Percentiles rank a stretch among this genome's conserved stretches.
These are phyloP conservation scores for Cebidichthys violaceus DNA, from an alignment of 2,113 vertebrate species.

Conservation along the genomic window DNA sequence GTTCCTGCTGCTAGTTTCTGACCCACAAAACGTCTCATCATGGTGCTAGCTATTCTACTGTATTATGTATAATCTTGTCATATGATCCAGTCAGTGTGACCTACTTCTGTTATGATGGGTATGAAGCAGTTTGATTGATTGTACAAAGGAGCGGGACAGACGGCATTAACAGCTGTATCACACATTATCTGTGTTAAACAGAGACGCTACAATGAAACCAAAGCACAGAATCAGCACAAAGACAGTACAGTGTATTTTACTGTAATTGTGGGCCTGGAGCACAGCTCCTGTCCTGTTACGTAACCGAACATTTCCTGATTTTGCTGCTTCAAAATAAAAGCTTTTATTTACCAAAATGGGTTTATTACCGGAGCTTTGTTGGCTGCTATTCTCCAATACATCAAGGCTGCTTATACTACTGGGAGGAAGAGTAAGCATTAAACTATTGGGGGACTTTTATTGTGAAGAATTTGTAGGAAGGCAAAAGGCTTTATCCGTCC, in stretches of 20 bases:
- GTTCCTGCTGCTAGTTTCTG: background rate
- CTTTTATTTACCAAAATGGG: background rate
- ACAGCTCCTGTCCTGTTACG: background rate
- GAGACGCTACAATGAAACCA: background rate
- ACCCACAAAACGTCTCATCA: constrained; percentile 16
- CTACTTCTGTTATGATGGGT: constrained; percentile 51
- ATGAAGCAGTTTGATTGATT: constrained; percentile 34
- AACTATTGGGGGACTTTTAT: background rate
- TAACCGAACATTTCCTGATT: background rate
- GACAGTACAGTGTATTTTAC: background rate
- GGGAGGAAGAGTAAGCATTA: background rate
- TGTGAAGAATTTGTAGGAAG: background rate
- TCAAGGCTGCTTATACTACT: background rate
- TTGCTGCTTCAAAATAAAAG: background rate
- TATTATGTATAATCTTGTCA: constrained; percentile 51
- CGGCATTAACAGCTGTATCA: constrained; percentile 4
- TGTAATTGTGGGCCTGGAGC: background rate
- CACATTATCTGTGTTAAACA: constrained; percentile 7
- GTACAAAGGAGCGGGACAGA: background rate
- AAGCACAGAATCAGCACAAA: background rate
- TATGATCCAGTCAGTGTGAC: constrained; percentile 46
- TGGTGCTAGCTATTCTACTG: constrained; percentile 11
- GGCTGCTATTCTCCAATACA: background rate
- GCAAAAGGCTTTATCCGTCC: background rate
- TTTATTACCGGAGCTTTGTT: background rate